Evolutionary conservation across 2,113 vertebrate genomes (phyloP).

Genomic region (Macquaria australasica): DNA sequence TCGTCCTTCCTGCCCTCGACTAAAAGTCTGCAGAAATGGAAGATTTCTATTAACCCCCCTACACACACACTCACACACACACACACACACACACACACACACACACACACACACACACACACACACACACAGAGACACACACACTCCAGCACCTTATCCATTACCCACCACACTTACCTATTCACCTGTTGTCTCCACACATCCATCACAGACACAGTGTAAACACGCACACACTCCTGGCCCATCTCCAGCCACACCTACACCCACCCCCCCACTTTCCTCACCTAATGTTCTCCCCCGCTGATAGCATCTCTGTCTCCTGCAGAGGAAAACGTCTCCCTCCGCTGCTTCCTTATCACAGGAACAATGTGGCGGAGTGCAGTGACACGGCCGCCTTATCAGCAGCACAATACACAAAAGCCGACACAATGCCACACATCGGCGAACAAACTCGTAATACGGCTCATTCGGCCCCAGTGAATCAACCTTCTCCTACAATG

Average conservation of each 20-base stretch:
- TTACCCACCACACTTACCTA: neutral
- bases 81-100: neutral
- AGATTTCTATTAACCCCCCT: neutral
- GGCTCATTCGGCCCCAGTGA: constrained; percentile 49
- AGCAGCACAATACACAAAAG: constrained; percentile 39
- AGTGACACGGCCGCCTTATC: constrained; percentile 61
- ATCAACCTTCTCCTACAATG: constrained; percentile 17
- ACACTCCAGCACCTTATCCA: neutral
- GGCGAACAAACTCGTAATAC: constrained; percentile 16
- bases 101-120: neutral
- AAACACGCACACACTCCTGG: neutral
- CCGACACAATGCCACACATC: constrained; percentile 51
- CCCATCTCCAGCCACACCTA: constrained; percentile 45
- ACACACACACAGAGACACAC: neutral
- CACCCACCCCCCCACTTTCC: constrained; percentile 7
- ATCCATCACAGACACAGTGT: neutral
- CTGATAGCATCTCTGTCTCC: constrained; percentile 67
- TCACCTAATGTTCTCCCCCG: constrained; percentile 22
- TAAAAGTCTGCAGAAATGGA: neutral
- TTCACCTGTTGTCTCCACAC: constrained; percentile 17
- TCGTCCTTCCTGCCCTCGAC: neutral
- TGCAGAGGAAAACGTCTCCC: constrained; percentile 51
- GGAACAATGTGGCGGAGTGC: constrained; percentile 57
- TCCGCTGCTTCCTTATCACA: constrained; percentile 62
- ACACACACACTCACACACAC: too few relatives aligned